Evolutionary conservation across 2,797 vertebrate species (phyloP), one percentile per base, ranked within the genome.

Genomic region (Hippocampus kuda): DNA sequence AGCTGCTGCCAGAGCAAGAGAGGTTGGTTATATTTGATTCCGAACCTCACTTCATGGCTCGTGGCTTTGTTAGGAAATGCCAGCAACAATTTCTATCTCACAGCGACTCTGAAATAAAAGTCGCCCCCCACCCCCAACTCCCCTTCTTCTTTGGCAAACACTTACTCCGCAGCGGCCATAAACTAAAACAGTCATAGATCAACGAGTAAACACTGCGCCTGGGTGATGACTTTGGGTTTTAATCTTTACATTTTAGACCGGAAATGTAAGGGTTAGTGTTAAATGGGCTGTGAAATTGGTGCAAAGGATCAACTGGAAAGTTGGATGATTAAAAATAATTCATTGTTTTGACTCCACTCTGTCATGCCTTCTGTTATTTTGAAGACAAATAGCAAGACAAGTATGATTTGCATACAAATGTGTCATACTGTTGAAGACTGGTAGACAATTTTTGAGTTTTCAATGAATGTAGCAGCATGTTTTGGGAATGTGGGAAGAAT

Each of bases 11-110:
- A 30, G 27, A 53, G 46, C 27, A 49, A 53, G 12, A 53, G 30
- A 53, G 15, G 63, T 65, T 65, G 44, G 63, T 65, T 65, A 48
- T 65, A 48, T 65, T 65, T 48, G 42, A 65, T 53, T 53, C 65
- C 5, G 18, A 49, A 13, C 65, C 27, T 53, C 26, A 49, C 26
- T 30, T 53, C 27, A 66, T n/a, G 48, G 65, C 48, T 53, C 30
- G 46, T 49, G 63, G 63, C 44, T 65, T 65, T 65, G 24, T 27
- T 65, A 65, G 48, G 13, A 53, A 51, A 38, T 53, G 27, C 49
- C 49, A 66, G 65, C 11, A 66, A 30, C 65, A 27, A 66, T 66
- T 66, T 66, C 65, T 49, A 66, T 18, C 24, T 66, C 49, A 24
- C 27, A 38, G 65, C 27, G 30, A 53, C 49, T 65, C 44, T 2